Conservation (phyloP, 2,797 vertebrate genomes). For the Eidolon dupreanum region DNA sequence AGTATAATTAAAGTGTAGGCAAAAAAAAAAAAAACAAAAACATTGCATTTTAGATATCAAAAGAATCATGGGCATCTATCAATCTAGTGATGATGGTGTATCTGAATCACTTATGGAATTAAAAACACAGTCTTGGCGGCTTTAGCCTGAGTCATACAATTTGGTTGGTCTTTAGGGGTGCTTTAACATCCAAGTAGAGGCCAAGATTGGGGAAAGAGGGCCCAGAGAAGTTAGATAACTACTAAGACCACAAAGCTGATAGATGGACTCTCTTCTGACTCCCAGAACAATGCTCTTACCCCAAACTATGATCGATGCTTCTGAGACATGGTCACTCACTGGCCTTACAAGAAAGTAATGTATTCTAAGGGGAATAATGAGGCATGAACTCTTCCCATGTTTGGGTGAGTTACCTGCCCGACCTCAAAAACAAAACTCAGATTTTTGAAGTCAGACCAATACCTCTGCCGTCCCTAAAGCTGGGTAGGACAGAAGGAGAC, state of each 20-base stretch:
- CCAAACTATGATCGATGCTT: background rate
- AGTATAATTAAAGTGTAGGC: background rate
- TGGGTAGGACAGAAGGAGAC: no score
- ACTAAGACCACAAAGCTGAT: background rate
- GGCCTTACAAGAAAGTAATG: background rate
- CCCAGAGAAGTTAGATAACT: background rate
- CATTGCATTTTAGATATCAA: background rate
- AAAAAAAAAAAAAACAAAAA: background rate
- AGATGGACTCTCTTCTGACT: background rate
- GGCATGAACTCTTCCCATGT: background rate
- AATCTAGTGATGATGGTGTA: background rate
- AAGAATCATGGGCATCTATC: background rate
- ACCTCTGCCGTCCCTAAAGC: background rate
- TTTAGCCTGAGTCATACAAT: background rate
- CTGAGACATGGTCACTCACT: background rate
- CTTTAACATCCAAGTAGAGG: background rate
- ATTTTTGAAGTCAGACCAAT: background rate
- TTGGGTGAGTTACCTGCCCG: background rate
- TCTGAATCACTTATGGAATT: background rate
- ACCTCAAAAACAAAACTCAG: background rate
- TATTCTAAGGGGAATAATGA: background rate
- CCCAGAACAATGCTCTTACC: background rate
- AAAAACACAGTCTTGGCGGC: background rate
- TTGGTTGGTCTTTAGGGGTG: background rate
- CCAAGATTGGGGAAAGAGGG: background rate